Conservation (phyloP, 2,797 vertebrate genomes). For the Propithecus perrieri region DNA sequence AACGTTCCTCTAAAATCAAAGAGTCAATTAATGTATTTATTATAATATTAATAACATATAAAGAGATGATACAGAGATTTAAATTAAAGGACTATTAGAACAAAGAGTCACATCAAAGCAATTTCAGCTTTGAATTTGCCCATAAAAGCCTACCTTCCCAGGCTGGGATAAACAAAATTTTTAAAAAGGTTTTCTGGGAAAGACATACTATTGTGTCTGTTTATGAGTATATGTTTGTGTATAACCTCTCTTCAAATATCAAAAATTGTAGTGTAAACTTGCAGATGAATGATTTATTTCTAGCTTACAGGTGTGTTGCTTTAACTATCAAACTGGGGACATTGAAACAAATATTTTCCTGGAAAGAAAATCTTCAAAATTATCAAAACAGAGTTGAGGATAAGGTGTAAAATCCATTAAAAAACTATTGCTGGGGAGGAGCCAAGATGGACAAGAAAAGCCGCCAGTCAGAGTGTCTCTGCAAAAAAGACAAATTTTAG, state of each 20-base stretch:
- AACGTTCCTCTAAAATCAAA: neutral
- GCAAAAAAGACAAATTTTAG: no score
- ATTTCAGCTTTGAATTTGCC: neutral
- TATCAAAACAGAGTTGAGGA: neutral
- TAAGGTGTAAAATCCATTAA: neutral
- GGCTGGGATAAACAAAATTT: neutral
- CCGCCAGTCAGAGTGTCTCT: no score
- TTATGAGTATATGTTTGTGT: neutral
- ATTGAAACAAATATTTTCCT: neutral
- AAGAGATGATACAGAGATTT: neutral
- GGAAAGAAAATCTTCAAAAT: neutral
- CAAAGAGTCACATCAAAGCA: neutral
- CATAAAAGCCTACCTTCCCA: neutral
- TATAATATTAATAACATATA: neutral
- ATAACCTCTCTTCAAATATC: neutral
- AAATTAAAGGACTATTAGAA: neutral
- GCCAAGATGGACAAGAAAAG: no score
- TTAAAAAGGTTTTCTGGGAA: neutral
- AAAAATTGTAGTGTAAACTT: neutral
- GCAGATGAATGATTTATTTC: neutral
- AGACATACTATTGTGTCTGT: neutral
- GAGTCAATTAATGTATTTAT: neutral
- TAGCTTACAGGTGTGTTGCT: neutral
- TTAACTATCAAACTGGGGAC: neutral
- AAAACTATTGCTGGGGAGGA: neutral